Evolutionary conservation across 2,797 vertebrate species (phyloP).

Genomic region (Amblyraja radiata): DNA sequence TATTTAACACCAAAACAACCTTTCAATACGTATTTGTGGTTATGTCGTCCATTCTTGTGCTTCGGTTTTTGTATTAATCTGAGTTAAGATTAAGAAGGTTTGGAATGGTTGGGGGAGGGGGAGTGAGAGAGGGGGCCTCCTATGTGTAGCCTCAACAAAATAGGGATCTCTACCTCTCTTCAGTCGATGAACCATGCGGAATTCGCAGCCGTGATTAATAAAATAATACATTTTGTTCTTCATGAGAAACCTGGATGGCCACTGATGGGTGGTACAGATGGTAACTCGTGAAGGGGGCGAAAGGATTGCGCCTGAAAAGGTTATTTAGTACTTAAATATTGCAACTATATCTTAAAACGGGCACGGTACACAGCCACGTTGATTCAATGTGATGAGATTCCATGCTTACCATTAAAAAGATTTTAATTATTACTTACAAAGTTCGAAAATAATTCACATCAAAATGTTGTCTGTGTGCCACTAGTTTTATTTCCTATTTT

Average conservation of each 20-base stretch:
- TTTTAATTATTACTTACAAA: neutral
- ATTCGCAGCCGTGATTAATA: neutral
- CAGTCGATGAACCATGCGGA: neutral
- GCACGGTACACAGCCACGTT: neutral
- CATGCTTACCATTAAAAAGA: no score
- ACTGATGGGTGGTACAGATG: no score
- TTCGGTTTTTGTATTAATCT: neutral
- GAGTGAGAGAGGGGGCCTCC: neutral
- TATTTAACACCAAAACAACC: conserved; percentile 23
- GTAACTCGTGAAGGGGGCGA: neutral
- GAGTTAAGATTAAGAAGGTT: neutral
- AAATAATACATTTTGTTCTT: neutral
- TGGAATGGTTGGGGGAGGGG: neutral
- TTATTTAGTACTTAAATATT: neutral
- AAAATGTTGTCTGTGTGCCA: neutral
- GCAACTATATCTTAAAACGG: neutral
- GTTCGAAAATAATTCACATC: neutral
- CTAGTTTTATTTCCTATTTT: neutral
- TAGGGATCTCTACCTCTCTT: neutral
- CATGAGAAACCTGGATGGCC: neutral
- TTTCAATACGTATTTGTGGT: neutral
- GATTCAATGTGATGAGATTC: neutral
- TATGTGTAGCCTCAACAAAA: conserved; percentile 1
- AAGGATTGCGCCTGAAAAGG: neutral
- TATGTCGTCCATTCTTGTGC: neutral